Evolutionary conservation across 2,113 vertebrate species (phyloP).

Genomic region (Laterallus jamaicensis): DNA sequence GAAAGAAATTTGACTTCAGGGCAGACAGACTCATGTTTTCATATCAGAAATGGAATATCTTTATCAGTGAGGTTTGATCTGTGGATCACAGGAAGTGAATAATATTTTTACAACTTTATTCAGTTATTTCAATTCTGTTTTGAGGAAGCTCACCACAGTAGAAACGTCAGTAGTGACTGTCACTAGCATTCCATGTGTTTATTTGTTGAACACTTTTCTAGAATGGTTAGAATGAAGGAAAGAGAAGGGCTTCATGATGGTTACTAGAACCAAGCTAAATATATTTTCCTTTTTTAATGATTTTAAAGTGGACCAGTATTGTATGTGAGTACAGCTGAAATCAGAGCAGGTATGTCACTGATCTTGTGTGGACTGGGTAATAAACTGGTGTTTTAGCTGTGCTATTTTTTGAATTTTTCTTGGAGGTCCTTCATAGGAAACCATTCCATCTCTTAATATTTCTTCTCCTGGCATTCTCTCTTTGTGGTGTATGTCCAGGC

Average conservation of each 20-base stretch:
- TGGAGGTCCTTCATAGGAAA: neutral
- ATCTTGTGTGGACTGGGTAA: neutral
- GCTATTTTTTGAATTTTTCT: neutral
- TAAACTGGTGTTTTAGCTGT: neutral
- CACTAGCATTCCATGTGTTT: neutral
- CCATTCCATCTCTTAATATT: neutral
- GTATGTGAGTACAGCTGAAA: neutral
- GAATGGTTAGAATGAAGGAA: neutral
- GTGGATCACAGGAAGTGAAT: neutral
- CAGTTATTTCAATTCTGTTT: neutral
- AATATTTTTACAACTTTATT: neutral
- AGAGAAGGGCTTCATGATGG: neutral
- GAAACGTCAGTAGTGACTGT: neutral
- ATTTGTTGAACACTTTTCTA: neutral
- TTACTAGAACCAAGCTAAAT: neutral
- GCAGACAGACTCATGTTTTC: neutral
- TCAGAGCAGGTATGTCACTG: neutral
- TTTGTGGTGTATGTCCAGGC: neutral
- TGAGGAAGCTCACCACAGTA: neutral
- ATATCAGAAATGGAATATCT: neutral
- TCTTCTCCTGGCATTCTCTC: neutral
- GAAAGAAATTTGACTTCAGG: slow-evolving; percentile 11
- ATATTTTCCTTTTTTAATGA: neutral
- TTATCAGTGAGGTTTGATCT: neutral
- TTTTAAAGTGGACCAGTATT: neutral